Conservation (phyloP, 2,797 vertebrate species). For the Anas flavirostris region DNA sequence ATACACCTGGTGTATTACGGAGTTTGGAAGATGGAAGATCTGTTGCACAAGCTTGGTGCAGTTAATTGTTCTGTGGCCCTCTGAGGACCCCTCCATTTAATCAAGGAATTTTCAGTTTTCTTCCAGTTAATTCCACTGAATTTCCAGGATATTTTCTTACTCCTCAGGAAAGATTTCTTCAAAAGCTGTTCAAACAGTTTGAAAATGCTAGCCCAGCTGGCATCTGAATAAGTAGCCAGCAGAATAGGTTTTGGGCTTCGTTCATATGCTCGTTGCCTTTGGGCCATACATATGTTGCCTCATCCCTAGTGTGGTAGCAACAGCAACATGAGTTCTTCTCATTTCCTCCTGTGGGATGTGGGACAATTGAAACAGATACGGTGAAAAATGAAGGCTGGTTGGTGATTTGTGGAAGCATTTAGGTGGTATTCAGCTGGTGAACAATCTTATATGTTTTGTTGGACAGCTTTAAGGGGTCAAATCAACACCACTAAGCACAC, state of each 20-base stretch:
- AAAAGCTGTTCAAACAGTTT: neutral
- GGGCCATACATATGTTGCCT: too few species aligned
- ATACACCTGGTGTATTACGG: rapidly evolving
- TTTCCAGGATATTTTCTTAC: neutral
- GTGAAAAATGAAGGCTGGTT: neutral
- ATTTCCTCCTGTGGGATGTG: neutral
- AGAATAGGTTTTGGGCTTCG: neutral
- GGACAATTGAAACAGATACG: neutral
- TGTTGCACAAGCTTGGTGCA: rapidly evolving
- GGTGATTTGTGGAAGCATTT: neutral
- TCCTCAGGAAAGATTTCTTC: neutral
- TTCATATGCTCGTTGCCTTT: neutral
- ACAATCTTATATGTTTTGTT: rapidly evolving
- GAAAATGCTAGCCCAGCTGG: neutral
- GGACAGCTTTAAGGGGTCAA: neutral
- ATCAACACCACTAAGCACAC: neutral
- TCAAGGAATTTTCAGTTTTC: neutral
- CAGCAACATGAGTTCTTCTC: neutral
- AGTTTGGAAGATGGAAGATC: neutral
- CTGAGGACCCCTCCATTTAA: neutral
- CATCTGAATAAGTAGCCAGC: neutral
- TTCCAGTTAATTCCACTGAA: neutral
- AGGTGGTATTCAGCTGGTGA: neutral
- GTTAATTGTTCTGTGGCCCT: neutral
- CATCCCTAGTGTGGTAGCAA: neutral